Conservation (phyloP, 2,888 invertebrate species). For the Lapara coniferarum region DNA sequence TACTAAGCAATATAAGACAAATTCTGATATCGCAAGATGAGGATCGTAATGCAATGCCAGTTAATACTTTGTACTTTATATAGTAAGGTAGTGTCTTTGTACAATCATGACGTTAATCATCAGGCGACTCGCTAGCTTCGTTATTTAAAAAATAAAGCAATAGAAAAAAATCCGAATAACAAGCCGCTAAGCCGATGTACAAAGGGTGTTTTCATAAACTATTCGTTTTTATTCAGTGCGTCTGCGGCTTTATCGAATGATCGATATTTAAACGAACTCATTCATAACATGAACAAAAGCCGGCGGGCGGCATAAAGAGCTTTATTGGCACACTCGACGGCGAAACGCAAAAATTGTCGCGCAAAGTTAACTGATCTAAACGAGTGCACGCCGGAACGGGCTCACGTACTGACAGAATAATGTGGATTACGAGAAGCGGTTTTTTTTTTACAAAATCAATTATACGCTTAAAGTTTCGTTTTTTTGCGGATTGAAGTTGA, state of each 20-base stretch:
- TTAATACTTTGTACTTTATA: too few relatives aligned
- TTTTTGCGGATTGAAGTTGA: neutral
- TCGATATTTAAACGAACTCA: constrained; percentile 34
- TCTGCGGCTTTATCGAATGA: constrained; percentile 31
- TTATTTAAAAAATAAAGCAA: neutral
- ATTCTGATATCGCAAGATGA: too few relatives aligned
- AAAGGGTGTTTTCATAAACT: constrained; percentile 22
- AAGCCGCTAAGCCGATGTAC: constrained; percentile 5
- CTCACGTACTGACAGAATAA: constrained; percentile 35
- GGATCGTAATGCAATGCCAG: too few relatives aligned
- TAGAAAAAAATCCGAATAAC: too few relatives aligned
- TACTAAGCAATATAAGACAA: too few relatives aligned
- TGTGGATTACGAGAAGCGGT: constrained; percentile 30
- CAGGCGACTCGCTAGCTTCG: too few relatives aligned
- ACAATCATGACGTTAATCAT: too few relatives aligned
- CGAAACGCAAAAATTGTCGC: constrained; percentile 57
- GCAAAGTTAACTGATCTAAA: constrained; percentile 69
- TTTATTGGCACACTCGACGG: constrained; percentile 65
- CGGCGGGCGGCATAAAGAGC: constrained; percentile 58
- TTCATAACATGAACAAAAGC: constrained; percentile 49
- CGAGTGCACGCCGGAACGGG: constrained; percentile 52
- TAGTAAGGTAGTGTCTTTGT: too few relatives aligned
- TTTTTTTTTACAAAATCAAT: constrained; percentile 14
- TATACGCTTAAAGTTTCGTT: constrained; percentile 2
- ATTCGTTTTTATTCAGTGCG: constrained; percentile 25